These are phyloP conservation scores for Meteorus cinctellus DNA, from an alignment of 2,888 invertebrate species.

Conservation along the genomic window DNA sequence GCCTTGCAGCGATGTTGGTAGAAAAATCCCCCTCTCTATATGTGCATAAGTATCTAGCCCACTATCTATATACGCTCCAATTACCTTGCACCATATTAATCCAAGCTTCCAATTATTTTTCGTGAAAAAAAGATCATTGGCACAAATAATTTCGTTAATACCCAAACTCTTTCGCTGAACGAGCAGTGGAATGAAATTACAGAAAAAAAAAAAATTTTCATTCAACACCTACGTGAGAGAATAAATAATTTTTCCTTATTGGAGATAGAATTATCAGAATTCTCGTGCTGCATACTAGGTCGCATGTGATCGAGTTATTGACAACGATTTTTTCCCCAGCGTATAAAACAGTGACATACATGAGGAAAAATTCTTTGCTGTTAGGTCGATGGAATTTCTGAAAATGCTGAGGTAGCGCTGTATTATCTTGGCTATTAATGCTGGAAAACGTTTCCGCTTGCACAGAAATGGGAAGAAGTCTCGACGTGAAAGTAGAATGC, in stretches of 20 bases:
- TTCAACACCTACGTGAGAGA: neutral
- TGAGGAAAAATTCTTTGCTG: too few species aligned
- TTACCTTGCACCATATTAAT: constrained; percentile 37
- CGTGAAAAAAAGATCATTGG: neutral
- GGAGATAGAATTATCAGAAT: neutral
- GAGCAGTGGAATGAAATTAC: neutral
- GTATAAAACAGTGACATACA: too few species aligned
- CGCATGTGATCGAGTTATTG: too few species aligned
- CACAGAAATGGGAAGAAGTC: neutral
- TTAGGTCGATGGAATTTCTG: constrained; percentile 17
- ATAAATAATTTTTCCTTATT: neutral
- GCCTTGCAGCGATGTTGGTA: constrained; percentile 35
- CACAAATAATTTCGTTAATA: neutral
- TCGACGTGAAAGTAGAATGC: neutral
- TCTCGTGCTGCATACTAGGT: neutral
- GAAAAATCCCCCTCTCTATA: constrained; percentile 34
- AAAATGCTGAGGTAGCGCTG: constrained; percentile 38
- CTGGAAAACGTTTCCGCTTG: neutral
- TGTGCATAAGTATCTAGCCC: neutral
- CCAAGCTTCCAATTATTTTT: constrained; percentile 34
- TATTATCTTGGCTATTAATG: constrained; percentile 22
- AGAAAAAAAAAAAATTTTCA: neutral
- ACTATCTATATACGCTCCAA: constrained; percentile 23
- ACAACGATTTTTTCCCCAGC: too few species aligned
- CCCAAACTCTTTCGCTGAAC: neutral